Percentiles rank a stretch among this genome's conserved stretches.
These are phyloP conservation scores for Cololabis saira DNA, from an alignment of 2,113 vertebrate species.

Conservation along the genomic window DNA sequence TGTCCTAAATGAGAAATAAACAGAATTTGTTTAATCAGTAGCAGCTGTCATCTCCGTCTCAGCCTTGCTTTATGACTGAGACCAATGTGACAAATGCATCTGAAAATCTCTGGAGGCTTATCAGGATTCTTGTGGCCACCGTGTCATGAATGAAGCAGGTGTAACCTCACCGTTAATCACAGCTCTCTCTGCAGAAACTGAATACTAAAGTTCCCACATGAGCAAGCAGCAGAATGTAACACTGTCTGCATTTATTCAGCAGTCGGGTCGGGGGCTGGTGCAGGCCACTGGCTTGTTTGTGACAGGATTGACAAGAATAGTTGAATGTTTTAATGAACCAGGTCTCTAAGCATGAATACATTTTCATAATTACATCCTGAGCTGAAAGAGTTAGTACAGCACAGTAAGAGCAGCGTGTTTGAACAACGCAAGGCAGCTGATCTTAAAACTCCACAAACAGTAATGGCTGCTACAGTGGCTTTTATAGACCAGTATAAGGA, in stretches of 20 bases:
- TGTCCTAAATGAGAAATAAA: too few species aligned
- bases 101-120: not conserved
- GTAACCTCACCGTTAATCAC: constrained; percentile 20
- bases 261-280: constrained; percentile 6
- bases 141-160: not conserved
- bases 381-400: constrained; percentile 11
- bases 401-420: too few species aligned
- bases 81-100: not conserved
- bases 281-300: constrained; percentile 34
- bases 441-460: too few species aligned
- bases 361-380: constrained; percentile 53
- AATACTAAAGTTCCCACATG: constrained; percentile 1
- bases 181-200: not conserved
- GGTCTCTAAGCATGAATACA: constrained; percentile 16
- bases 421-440: too few species aligned
- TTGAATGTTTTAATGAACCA: constrained; percentile 54
- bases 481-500: too few species aligned
- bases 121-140: not conserved
- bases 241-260: constrained; percentile 32
- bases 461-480: too few species aligned
- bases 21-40: too few species aligned
- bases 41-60: too few species aligned
- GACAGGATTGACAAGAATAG: constrained; percentile 40
- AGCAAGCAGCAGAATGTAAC: constrained; percentile 22
- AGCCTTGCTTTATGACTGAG: too few species aligned